Conservation (phyloP, 2,797 vertebrate genomes). For the Kryptopterus vitreolus region DNA sequence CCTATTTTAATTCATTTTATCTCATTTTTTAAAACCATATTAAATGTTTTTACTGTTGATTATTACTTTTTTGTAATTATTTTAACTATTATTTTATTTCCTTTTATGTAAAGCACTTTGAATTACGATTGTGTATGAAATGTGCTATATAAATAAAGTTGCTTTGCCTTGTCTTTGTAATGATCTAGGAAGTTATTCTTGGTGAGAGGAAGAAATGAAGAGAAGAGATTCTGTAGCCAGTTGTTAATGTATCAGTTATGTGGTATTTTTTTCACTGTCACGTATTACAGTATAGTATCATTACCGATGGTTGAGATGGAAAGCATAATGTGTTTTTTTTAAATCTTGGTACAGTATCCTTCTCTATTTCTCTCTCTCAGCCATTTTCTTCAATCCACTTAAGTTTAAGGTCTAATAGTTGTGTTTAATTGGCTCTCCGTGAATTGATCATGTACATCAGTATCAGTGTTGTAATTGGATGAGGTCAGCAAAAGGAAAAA, state of each 20-base stretch:
- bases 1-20: too few relatives aligned
- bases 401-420: slow-evolving; percentile 72
- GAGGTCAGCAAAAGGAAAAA: slow-evolving; percentile 66
- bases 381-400: slow-evolving; percentile 70
- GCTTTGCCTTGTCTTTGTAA: too few relatives aligned
- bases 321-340: too few relatives aligned
- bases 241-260: not conserved
- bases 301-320: not conserved
- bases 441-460: slow-evolving; percentile 68
- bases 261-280: not conserved
- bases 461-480: slow-evolving; percentile 63
- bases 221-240: not conserved
- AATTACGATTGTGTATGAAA: too few relatives aligned
- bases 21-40: too few relatives aligned
- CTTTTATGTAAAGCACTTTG: too few relatives aligned
- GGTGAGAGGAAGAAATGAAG: not conserved
- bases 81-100: too few relatives aligned
- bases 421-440: slow-evolving; percentile 72
- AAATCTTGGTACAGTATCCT: too few relatives aligned
- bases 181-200: not conserved
- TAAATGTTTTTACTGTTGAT: too few relatives aligned
- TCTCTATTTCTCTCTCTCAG: slow-evolving; percentile 40
- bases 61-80: too few relatives aligned
- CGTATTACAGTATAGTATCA: not conserved
- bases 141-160: too few relatives aligned